Percentiles rank a stretch among this genome's conserved stretches.
These are phyloP conservation scores for Drosophila littoralis DNA, from an alignment of 1,140 invertebrate genomes.

Conservation along the genomic window DNA sequence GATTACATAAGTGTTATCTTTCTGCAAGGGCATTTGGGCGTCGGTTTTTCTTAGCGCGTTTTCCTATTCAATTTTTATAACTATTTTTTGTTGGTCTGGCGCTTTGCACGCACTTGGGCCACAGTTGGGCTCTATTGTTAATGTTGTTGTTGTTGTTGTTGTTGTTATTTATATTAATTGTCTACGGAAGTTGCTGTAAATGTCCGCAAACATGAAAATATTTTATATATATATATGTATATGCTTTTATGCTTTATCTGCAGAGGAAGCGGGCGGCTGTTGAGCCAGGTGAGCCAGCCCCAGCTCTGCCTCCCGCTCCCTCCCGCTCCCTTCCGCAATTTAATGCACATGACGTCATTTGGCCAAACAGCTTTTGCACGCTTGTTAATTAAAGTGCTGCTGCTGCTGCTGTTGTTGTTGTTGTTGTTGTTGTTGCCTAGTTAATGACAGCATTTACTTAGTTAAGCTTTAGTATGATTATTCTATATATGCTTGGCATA, in stretches of 20 bases:
- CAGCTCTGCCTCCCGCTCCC: neutral
- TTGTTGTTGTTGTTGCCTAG: constrained; percentile 19
- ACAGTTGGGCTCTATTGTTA: constrained; percentile 27
- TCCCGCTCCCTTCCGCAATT: neutral
- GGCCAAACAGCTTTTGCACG: constrained; percentile 24
- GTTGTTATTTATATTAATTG: constrained; percentile 70
- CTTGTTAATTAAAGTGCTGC: constrained; percentile 32
- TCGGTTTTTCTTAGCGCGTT: neutral
- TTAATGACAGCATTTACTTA: constrained; percentile 48
- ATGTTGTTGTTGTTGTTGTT: constrained; percentile 17
- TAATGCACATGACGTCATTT: constrained; percentile 36
- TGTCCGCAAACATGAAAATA: constrained; percentile 80
- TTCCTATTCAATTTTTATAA: constrained; percentile 14
- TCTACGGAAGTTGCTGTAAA: constrained; percentile 77
- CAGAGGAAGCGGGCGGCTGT: constrained; percentile 11
- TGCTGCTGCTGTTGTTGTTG: constrained; percentile 5
- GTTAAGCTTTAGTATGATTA: constrained; percentile 44
- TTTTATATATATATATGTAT: constrained; percentile 40
- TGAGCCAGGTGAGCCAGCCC: neutral
- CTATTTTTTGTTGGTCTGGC: constrained; percentile 26
- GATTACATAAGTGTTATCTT: neutral
- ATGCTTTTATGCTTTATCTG: constrained; percentile 9
- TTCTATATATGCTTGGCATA: constrained; percentile 7
- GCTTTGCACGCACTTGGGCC: constrained; percentile 18
- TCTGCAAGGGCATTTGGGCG: neutral